Evolutionary conservation across 1,140 invertebrate species (phyloP).

Genomic region (Sycophila sp.): DNA sequence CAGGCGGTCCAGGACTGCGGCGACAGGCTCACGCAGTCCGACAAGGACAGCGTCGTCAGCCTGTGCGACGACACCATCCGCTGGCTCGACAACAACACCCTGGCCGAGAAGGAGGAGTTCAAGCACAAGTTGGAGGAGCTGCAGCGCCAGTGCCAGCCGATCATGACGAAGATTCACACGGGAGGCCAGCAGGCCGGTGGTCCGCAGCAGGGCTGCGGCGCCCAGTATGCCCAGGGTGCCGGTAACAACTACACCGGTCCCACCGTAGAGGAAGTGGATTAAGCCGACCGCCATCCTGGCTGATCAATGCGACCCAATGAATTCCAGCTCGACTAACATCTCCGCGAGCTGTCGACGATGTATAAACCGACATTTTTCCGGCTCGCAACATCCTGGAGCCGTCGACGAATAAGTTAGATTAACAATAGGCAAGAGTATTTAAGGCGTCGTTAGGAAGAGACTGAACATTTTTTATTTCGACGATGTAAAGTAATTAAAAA

Average conservation of each 20-base stretch:
- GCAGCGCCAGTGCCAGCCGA: conserved; percentile 76
- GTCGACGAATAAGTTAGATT: not conserved
- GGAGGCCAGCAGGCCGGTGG: conserved; percentile 55
- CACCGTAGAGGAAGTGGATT: conserved; percentile 74
- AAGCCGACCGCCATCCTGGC: conserved; percentile 44
- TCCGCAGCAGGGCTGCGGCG: conserved; percentile 49
- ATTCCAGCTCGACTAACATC: not conserved
- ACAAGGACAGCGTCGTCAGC: conserved; percentile 46
- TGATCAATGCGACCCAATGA: not conserved
- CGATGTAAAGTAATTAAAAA: too few relatives aligned
- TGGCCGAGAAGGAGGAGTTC: conserved; percentile 82
- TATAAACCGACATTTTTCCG: not conserved
- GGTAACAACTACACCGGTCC: conserved; percentile 58
- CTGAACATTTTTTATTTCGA: conserved; percentile 12
- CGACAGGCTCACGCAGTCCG: conserved; percentile 48
- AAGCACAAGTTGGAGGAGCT: conserved; percentile 79
- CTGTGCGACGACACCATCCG: conserved; percentile 64
- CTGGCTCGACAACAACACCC: conserved; percentile 73
- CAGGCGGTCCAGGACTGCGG: conserved; percentile 61
- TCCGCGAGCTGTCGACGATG: not conserved
- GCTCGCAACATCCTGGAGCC: conserved; percentile 14
- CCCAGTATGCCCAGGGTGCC: conserved; percentile 39
- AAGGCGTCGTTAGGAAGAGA: not conserved
- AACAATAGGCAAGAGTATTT: not conserved
- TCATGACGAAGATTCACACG: conserved; percentile 82